Evolutionary conservation across 2,113 vertebrate genomes (phyloP).

Genomic region (Barbus barbus): DNA sequence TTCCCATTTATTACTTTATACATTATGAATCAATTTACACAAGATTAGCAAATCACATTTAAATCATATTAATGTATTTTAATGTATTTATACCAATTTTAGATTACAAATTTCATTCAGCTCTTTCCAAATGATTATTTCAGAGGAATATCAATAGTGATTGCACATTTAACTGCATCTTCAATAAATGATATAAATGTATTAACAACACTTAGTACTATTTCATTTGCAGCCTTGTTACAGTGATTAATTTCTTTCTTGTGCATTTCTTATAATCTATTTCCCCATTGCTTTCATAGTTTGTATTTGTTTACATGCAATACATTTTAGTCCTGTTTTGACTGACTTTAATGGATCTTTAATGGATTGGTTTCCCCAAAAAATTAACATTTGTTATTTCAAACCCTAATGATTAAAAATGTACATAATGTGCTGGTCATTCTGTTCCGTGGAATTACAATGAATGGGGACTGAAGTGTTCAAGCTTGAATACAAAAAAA

Average conservation of each 20-base stretch:
- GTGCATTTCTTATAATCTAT: not conserved
- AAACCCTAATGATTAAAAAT: not conserved
- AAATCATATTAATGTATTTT: constrained; percentile 29
- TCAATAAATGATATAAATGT: constrained; percentile 39
- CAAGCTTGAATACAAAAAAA: too few relatives aligned
- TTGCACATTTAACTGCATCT: constrained; percentile 22
- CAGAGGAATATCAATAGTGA: not conserved
- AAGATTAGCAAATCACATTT: constrained; percentile 20
- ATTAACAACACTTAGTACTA: constrained; percentile 37
- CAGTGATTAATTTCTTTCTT: not conserved
- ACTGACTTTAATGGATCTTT: not conserved
- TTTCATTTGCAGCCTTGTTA: constrained; percentile 16
- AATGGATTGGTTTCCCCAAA: not conserved
- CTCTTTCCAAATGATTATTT: constrained; percentile 22
- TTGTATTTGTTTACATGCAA: constrained; percentile 7
- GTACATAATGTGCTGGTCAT: not conserved
- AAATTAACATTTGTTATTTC: not conserved
- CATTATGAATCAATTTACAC: not conserved
- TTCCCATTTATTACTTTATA: not conserved
- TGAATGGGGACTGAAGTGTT: not conserved
- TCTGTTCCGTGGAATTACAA: not conserved
- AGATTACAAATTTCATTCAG: not conserved
- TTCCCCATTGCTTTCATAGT: not conserved
- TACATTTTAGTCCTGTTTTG: not conserved
- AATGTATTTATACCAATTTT: constrained; percentile 15